Evolutionary conservation across 2,797 vertebrate species (phyloP).

Genomic region (Trematomus bernacchii): DNA sequence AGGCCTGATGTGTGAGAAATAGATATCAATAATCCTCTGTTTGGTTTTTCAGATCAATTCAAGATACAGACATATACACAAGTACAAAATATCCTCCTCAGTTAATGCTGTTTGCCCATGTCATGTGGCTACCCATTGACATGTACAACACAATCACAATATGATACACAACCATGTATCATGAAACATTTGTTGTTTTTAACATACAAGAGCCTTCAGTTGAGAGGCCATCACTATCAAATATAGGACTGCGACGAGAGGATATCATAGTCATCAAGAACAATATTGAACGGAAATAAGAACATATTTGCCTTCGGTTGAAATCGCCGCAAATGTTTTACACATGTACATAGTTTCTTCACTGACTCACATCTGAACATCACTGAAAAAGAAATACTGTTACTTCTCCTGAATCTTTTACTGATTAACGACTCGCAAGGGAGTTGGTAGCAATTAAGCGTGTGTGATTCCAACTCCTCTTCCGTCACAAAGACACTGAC

Average conservation of each 20-base stretch:
- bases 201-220: conserved; percentile 73
- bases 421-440: conserved; percentile 36
- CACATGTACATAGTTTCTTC: conserved; percentile 71
- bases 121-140: conserved; percentile 84
- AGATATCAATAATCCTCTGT: conserved; percentile 48
- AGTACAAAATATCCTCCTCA: conserved; percentile 81
- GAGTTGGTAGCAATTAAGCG: conserved; percentile 24
- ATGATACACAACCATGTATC: conserved; percentile 83
- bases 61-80: conserved; percentile 78
- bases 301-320: conserved; percentile 58
- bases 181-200: conserved; percentile 77
- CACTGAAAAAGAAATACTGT: conserved; percentile 63
- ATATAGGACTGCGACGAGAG: conserved; percentile 76
- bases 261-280: conserved; percentile 78
- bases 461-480: conserved; percentile 32
- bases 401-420: conserved; percentile 44
- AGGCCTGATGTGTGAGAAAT: conserved; percentile 57
- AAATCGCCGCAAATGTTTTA: conserved; percentile 70
- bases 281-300: conserved; percentile 70
- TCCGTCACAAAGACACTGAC: conserved; percentile 44
- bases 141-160: conserved; percentile 89
- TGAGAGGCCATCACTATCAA: conserved; percentile 77
- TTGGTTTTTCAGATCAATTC: conserved; percentile 64
- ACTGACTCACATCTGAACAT: conserved; percentile 76
- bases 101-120: conserved; percentile 77